Evolutionary conservation across 1,140 invertebrate genomes (phyloP), one percentile per base, ranked within the genome.

Genomic region (Pollicipes pollicipes): DNA sequence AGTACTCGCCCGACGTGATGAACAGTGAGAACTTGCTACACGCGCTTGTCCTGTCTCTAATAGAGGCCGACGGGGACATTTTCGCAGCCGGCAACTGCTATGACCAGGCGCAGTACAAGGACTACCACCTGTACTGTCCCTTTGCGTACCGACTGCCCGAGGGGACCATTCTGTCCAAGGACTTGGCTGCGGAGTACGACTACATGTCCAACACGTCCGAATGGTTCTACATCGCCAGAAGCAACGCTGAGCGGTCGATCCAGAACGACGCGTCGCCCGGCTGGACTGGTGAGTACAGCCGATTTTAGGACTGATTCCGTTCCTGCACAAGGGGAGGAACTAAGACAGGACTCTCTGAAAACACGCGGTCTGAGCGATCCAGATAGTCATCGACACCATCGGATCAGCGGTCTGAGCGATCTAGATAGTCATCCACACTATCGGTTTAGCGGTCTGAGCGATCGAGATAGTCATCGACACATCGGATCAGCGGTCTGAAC

Each of bases 11-110:
- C 0, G 83, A 86, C 0, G 88, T 93, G 30, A 83, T 91, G 71
- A 82, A 87, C 68, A 92, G 90, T 17, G 91, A 95, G 78, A 93
- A 94, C 80, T 80, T 96, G 13, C 82, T 96, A 17, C 93, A 95
- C 77, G 89, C 91, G 0, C 88, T 87, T 68, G 90, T 97, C 0
- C 84, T 94, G 69, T 91, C 90, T 0, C 91, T 96, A 88, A 88
- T 96, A 0, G 93, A 95, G 79, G 92, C 95, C 74, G 91, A 96
- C 78, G 89, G 92, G 75, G 91, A 95, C 75, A 94, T 97, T 73
- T 97, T 96, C 78, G 93, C 91, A 0, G 93, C 90, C 17, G 89
- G 89, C 27, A 93, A 94, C 74, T 94, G 91, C 76, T 93, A 94
- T 80, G 90, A 94, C 76, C 85, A 89, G 75, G 82, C 87, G 71